Percentiles rank a stretch among this genome's conserved stretches.
Conservation (phyloP, 1,140 invertebrate species). For the Lepidotrigona ventralis region DNA sequence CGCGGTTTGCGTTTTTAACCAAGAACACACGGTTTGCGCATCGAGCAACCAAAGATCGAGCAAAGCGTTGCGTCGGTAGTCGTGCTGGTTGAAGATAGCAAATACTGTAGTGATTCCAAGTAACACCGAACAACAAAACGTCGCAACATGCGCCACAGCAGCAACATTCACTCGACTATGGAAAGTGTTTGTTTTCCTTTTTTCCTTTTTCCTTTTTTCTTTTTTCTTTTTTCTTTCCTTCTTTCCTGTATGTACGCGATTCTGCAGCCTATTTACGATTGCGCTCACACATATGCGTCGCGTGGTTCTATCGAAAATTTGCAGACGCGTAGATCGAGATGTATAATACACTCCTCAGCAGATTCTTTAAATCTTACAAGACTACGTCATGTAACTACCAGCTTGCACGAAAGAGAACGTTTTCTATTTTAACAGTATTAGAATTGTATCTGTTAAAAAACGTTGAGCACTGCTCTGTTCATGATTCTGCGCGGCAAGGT, state of each 20-base stretch:
- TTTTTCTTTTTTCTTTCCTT: too few relatives aligned
- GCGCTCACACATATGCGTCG: not conserved
- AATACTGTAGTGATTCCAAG: slow-evolving; percentile 66
- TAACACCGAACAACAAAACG: slow-evolving; percentile 65
- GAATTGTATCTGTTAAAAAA: not conserved
- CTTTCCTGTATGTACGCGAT: too few relatives aligned
- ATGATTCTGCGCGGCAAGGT: slow-evolving; percentile 46
- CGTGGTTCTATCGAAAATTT: not conserved
- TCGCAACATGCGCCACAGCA: too few relatives aligned
- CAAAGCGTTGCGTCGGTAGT: not conserved
- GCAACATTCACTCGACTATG: slow-evolving; percentile 61
- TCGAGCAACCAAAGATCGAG: not conserved
- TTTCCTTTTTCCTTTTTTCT: too few relatives aligned
- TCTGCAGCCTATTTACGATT: not conserved
- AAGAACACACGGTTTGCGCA: not conserved
- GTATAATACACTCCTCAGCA: too few relatives aligned
- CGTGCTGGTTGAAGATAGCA: not conserved
- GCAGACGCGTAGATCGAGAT: not conserved
- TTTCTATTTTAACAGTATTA: not conserved
- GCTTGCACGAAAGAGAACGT: not conserved
- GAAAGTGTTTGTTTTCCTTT: slow-evolving; percentile 56
- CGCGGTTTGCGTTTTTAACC: not conserved
- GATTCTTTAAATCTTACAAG: not conserved
- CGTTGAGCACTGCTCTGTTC: not conserved
- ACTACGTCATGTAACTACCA: not conserved